Percentiles rank a stretch among this genome's conserved stretches.
Conservation (phyloP, 2,113 vertebrate genomes). For the Apteryx mantelli region DNA sequence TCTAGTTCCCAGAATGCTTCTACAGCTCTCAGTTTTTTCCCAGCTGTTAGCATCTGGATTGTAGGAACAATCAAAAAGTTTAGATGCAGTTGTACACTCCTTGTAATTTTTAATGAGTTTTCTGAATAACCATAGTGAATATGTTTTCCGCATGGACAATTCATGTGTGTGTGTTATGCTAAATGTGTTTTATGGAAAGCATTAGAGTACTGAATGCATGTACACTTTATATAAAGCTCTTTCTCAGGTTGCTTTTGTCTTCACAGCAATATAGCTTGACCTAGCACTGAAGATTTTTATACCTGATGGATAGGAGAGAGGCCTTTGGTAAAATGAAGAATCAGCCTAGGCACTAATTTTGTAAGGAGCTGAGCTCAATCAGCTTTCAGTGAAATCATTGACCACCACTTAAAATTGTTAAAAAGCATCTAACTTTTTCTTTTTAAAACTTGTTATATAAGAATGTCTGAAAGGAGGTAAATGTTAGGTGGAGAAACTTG, state of each 20-base stretch:
- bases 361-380: neutral
- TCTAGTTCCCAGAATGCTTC: neutral
- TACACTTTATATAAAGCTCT: neutral
- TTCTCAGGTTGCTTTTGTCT: neutral
- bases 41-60: neutral
- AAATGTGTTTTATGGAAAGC: neutral
- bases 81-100: slow-evolving; percentile 18
- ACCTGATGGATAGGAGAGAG: neutral
- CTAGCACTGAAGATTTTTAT: neutral
- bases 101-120: neutral
- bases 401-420: neutral
- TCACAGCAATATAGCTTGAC: neutral
- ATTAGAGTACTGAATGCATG: neutral
- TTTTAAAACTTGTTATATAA: neutral
- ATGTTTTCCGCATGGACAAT: neutral
- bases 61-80: slow-evolving; percentile 32
- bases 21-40: slow-evolving; percentile 15
- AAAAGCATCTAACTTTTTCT: neutral
- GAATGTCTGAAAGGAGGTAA: neutral
- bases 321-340: neutral
- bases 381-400: neutral
- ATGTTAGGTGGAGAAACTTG: neutral
- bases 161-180: neutral
- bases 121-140: neutral
- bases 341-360: neutral